Base-by-base conservation (phyloP, 2,888 invertebrate species). In the Mechanitis mazaeus region DNA sequence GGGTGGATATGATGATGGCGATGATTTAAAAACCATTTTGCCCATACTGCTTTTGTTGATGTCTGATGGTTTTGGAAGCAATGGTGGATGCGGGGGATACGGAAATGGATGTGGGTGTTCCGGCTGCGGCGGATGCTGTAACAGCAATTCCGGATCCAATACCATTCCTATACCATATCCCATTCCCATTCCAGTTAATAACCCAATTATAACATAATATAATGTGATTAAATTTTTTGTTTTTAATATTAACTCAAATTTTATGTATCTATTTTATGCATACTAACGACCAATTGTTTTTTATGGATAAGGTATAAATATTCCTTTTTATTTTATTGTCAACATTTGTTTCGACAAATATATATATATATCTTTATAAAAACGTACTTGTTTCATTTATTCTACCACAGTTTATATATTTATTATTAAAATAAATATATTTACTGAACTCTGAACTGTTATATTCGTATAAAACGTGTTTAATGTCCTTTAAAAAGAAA, bases 1-100 rank as follows among this genome's bases (percentile, higher is more conserved):
- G 54, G 68, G 67, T 45, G 71, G 50, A 7, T 50, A 72, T 5
- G 70, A 74, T 45, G 76, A 78, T 28, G 76, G 81, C 20, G 75
- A 79, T 33, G 73, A 76, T 5, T 64, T 75, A 59, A 75, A 69
- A 55, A 58, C 56, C 28, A 74, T 84, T 6, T 63, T 75, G 64
- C 84, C 84, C 0, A 69, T 84, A 56, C 68, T 84, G 2, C 66
- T 84, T 1, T 72, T 84, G 4, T 58, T 84, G 6, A 64, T 83
- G 11, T 71, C 72, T 63, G 78, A 80, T 59, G 75, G 74, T 4
- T 66, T 66, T 45, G 68, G 67, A 7, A 56, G 50, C 6, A 31
- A 31, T 50, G 50, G 63, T 2, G 68, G 73, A 3, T 54, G 63
- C 33, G 64, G 69, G 2, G 64, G 68, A 3, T 56, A 59, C 3